Evolutionary conservation across 2,113 vertebrate species (phyloP), one percentile per base, ranked within the genome.

Genomic region (Aythya baeri): DNA sequence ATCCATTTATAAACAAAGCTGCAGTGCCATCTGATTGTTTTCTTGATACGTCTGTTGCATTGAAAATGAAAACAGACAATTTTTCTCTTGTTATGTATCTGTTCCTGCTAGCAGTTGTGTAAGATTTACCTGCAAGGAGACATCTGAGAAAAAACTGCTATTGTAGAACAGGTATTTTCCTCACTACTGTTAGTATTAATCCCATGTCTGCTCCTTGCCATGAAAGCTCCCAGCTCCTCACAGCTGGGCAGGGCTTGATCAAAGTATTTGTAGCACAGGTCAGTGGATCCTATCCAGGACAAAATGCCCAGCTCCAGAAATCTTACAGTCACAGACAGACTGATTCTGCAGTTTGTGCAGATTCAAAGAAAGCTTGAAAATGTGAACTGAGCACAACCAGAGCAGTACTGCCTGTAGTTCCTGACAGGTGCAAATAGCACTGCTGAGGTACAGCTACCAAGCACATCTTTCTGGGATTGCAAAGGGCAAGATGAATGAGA

Each of bases 1-100:
- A 62, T 54, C 70, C 54, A 50, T 86, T 91, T 90, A 72, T 41
- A 80, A 89, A 87, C 58, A 68, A 6, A 86, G 49, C 77, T 78
- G 79, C 49, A 57, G 61, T 86, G 89, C 57, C 54, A 81, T 84
- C 86, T 78, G 88, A 90, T 88, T 93, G 67, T 2, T 65, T 92
- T 80, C 62, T 68, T 73, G n/a, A 14, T 36, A 8, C 4, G 25
- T 65, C 85, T 80, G 63, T 71, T 62, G 70, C 58, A 41, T 66
- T 17, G n/a, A 67, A 89, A 92, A 84, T 70, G 65, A 92, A 86
- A 50, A 1, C 59, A 90, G 87, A 59, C 58, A 73, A 67, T 66
- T 74, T 62, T 70, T 49, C 41, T 32, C 70, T 38, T 29, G 11
- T 88, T 83, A 23, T 3, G 4, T 20, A 36, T 50, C 80, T 71